phyloP scores from a whole-genome alignment of 2,797 vertebrate species.

The Falco berigora region DNA sequence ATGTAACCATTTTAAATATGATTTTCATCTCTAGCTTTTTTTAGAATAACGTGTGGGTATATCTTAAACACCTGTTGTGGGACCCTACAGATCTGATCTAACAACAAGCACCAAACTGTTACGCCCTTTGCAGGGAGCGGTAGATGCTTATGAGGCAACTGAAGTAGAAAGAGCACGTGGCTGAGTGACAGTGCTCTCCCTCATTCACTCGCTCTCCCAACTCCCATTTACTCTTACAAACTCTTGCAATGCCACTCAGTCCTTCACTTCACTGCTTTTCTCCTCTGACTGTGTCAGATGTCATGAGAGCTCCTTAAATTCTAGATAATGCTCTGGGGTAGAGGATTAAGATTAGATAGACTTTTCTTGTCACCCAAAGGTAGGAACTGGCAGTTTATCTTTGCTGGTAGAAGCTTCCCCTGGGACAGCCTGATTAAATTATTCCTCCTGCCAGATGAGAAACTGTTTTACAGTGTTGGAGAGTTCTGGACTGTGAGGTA shows the following conservation, averaged over 20 bases:
- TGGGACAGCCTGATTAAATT: neutral
- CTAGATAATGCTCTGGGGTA: neutral
- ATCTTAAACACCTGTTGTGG: neutral
- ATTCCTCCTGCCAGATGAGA: neutral
- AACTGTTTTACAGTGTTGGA: neutral
- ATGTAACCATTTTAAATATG: neutral
- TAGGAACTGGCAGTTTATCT: neutral
- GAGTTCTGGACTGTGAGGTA: neutral
- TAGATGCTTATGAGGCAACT: fast-evolving
- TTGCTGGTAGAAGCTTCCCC: neutral
- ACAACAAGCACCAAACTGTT: neutral
- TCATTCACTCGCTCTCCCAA: neutral
- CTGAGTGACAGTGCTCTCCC: neutral
- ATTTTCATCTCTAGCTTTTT: neutral
- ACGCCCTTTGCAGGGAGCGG: neutral
- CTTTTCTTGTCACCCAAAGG: neutral
- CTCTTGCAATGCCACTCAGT: neutral
- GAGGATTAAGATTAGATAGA: neutral
- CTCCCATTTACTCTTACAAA: neutral
- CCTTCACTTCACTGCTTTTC: neutral
- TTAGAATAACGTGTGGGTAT: neutral
- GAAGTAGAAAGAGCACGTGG: neutral
- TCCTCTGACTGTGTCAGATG: neutral
- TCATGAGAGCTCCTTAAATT: neutral
- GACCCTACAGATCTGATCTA: neutral